Evolutionary conservation across 2,888 invertebrate genomes (phyloP).

Genomic region (Trissonchulus latispiculum): DNA sequence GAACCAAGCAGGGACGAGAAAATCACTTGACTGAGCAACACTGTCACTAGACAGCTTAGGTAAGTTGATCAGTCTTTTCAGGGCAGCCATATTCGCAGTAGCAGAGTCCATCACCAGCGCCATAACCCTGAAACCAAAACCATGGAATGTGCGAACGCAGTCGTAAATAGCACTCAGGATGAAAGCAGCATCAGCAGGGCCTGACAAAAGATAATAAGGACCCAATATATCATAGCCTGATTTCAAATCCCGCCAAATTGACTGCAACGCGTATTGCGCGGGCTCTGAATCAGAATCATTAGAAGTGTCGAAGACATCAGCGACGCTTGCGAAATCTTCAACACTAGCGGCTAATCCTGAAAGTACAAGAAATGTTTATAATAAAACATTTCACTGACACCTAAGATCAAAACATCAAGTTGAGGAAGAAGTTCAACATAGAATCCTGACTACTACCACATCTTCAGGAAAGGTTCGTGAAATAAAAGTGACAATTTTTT

Average conservation of each 20-base stretch:
- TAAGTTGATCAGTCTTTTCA: neutral
- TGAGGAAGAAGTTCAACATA: too few relatives aligned
- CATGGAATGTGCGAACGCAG: neutral
- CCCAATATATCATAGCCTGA: neutral
- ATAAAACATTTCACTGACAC: too few relatives aligned
- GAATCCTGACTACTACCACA: too few relatives aligned
- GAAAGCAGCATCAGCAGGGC: too few relatives aligned
- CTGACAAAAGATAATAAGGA: neutral
- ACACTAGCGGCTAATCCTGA: too few relatives aligned
- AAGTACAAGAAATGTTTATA: too few relatives aligned
- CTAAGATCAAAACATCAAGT: too few relatives aligned
- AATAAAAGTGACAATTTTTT: too few relatives aligned
- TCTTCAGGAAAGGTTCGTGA: too few relatives aligned
- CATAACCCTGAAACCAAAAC: neutral
- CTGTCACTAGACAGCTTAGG: neutral
- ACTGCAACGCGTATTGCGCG: neutral
- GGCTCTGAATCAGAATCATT: too few relatives aligned
- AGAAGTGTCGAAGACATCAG: too few relatives aligned
- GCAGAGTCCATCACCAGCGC: neutral
- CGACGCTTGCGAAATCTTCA: too few relatives aligned
- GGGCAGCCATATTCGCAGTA: neutral
- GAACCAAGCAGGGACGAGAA: neutral
- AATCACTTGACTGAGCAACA: neutral
- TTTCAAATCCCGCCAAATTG: conserved; percentile 1
- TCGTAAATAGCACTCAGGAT: neutral